phyloP scores from a whole-genome alignment of 2,113 vertebrate genomes.

The Loxodonta africana region DNA sequence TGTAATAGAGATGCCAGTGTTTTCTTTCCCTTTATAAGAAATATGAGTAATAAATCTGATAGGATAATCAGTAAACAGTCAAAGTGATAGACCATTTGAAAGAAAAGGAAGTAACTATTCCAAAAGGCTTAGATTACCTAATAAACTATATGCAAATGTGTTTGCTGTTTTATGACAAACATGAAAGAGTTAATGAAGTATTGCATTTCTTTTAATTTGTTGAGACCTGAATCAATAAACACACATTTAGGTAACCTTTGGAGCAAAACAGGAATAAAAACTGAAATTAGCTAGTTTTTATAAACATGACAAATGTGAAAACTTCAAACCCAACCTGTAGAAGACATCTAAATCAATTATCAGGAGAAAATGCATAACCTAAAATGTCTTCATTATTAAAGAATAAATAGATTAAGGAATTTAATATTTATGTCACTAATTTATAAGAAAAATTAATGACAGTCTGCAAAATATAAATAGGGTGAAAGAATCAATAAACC shows the following conservation, averaged over 20 bases:
- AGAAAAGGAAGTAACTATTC: constrained; percentile 16
- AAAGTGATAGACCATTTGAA: not conserved
- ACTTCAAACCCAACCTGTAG: not conserved
- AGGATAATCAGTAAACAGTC: constrained; percentile 13
- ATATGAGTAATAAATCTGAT: not conserved
- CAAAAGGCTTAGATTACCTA: not conserved
- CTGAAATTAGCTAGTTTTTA: not conserved
- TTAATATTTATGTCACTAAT: not conserved
- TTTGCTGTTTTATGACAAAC: not conserved
- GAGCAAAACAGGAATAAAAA: not conserved
- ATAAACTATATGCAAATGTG: constrained; percentile 16
- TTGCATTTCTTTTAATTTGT: not conserved
- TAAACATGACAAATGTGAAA: not conserved
- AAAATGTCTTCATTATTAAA: not conserved
- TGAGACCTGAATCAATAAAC: not conserved
- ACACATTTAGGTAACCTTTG: not conserved
- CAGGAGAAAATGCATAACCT: not conserved
- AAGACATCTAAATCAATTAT: not conserved
- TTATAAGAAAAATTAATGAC: not conserved
- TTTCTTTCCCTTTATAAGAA: constrained; percentile 10
- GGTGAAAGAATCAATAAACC: not conserved
- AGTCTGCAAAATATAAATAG: not conserved
- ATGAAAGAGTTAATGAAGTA: not conserved
- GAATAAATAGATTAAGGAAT: not conserved
- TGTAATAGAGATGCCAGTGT: not conserved